Evolutionary conservation across 2,888 invertebrate species (phyloP), one percentile per base, ranked within the genome.

Genomic region (Terebella lapidaria): DNA sequence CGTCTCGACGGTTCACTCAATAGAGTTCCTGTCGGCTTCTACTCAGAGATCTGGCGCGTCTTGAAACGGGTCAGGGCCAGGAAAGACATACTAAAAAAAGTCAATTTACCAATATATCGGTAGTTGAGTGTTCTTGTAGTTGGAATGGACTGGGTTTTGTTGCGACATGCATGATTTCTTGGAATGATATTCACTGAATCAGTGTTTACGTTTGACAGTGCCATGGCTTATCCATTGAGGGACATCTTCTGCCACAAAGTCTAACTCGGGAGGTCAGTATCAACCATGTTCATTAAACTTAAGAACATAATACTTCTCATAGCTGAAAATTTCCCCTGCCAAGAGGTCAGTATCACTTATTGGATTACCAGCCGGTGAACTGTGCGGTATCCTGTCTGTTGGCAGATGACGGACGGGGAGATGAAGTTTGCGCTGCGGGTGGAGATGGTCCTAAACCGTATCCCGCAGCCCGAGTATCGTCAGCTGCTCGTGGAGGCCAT

Each of bases 381-480:
- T n/a, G n/a, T n/a, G n/a, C n/a, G n/a, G n/a, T n/a, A n/a, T n/a
- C n/a, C n/a, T 35, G n/a, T 35, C 42, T n/a, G 22, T 1, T 20
- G 56, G n/a, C 18, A 86, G 87, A 99, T 99, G 99, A 99, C 99
- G 0, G 87, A 95, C 0, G 95, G 95, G 47, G 99, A 99, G 83
- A 82, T 97, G 71, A 99, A 99, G 83, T 99, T 99, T 82, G 97
- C 99, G 0, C 84, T 99, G 20, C 93, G 94, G 58, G 96, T 99
- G 0, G 99, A 99, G 82, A 91, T 94, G 1, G 95, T 95, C 1
- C 84, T 99, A 56, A 99, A 97, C 80, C 89, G 91, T 56, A 95
- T 99, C 72, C 94, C 96, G 20, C 95, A 97, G 80, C 97, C 99
- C 0, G 99, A 99, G 80, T 99, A 97, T 82, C 86, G 99, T 25